These are phyloP conservation scores for Zeus faber DNA, from an alignment of 2,113 vertebrate genomes.

Conservation along the genomic window DNA sequence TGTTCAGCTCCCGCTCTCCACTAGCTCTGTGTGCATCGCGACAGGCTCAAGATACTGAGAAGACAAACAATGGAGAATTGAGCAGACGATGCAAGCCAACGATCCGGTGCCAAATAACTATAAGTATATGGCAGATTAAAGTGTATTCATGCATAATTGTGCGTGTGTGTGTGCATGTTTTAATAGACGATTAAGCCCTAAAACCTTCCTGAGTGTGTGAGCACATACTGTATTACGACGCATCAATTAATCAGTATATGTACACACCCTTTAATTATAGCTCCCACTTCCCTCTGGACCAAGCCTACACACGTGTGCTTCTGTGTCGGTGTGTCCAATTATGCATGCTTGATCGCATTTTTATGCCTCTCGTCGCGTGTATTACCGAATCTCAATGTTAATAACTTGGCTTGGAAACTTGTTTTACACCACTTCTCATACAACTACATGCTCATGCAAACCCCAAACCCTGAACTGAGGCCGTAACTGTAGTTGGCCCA, in stretches of 20 bases:
- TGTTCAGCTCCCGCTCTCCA: too few relatives aligned
- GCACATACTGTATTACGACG: slow-evolving; percentile 19
- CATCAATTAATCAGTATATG: slow-evolving; percentile 47
- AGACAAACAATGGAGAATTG: too few relatives aligned
- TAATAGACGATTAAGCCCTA: slow-evolving; percentile 28
- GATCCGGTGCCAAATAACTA: too few relatives aligned
- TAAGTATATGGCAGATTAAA: too few relatives aligned
- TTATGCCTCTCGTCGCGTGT: too few relatives aligned
- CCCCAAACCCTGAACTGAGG: too few relatives aligned
- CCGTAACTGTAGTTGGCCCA: slow-evolving; percentile 15
- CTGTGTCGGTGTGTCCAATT: neutral
- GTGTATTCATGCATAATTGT: neutral
- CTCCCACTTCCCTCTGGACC: slow-evolving; percentile 23
- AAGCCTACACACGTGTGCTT: neutral
- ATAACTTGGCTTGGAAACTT: slow-evolving; percentile 22
- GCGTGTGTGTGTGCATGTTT: slow-evolving; percentile 2
- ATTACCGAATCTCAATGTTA: slow-evolving; percentile 39
- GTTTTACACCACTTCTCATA: slow-evolving; percentile 13
- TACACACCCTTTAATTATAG: slow-evolving; percentile 52
- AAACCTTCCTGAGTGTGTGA: slow-evolving; percentile 17
- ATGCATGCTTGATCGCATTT: slow-evolving; percentile 12
- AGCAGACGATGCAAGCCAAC: too few relatives aligned
- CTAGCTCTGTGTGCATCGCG: too few relatives aligned
- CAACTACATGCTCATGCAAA: too few relatives aligned
- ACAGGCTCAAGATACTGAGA: too few relatives aligned